Percentiles rank a stretch among this genome's conserved stretches.
These are phyloP conservation scores for Anolis apletophallus DNA, from an alignment of 2,797 vertebrate genomes.

Conservation along the genomic window DNA sequence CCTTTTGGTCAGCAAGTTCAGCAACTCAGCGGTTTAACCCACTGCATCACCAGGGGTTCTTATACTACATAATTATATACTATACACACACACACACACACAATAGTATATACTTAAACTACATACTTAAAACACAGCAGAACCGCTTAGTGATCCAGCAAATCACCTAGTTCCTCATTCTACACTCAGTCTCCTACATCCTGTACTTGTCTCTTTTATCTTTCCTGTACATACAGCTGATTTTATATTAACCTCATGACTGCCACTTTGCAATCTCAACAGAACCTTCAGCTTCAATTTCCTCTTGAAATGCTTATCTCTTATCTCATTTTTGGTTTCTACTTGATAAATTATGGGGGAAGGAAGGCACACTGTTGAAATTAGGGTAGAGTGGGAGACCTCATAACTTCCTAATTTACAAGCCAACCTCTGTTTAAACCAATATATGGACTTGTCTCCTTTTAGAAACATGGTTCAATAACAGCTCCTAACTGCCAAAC, in stretches of 20 bases:
- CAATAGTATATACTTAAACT: too few relatives aligned
- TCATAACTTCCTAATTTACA: not conserved
- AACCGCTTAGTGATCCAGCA: conserved; percentile 20
- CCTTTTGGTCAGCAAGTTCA: too few relatives aligned
- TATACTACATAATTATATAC: too few relatives aligned
- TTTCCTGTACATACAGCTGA: not conserved
- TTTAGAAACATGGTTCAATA: not conserved
- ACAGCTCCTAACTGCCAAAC: not conserved
- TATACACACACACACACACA: too few relatives aligned
- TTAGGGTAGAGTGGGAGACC: not conserved
- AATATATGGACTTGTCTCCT: not conserved
- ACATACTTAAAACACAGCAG: too few relatives aligned
- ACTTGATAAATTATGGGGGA: conserved; percentile 28
- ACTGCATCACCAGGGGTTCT: too few relatives aligned
- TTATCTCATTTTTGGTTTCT: conserved; percentile 59
- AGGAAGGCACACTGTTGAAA: not conserved
- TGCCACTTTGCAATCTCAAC: conserved; percentile 42
- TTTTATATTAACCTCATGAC: conserved; percentile 45
- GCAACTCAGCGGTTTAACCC: too few relatives aligned
- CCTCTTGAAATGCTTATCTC: conserved; percentile 50
- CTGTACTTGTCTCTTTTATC: too few relatives aligned
- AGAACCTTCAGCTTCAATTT: conserved; percentile 30
- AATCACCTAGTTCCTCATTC: too few relatives aligned
- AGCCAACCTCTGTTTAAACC: not conserved
- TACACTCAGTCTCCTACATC: too few relatives aligned